Evolutionary conservation across 2,888 invertebrate genomes (phyloP).

Genomic region (Dryadula phaetusa): DNA sequence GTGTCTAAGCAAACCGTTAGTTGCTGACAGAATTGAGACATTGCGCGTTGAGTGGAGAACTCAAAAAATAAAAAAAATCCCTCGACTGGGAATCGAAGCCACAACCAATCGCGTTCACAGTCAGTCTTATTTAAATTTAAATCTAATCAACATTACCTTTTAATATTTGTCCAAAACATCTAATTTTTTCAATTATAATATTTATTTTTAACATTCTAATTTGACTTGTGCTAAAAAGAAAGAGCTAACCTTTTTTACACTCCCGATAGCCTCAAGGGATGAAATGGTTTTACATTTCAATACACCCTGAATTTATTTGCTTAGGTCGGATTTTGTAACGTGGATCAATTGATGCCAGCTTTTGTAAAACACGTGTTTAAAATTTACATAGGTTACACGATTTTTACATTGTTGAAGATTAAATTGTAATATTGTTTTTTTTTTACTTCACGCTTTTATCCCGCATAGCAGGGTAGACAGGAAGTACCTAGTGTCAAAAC

Average conservation of each 20-base stretch:
- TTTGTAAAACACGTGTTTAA: conserved; percentile 2
- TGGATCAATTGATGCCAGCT: background rate
- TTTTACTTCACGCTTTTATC: background rate
- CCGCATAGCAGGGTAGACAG: background rate
- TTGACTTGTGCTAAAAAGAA: background rate
- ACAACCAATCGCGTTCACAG: too few relatives aligned
- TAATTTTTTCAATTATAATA: background rate
- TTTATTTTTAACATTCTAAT: conserved; percentile 8
- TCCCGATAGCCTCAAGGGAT: background rate
- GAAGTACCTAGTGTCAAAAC: too few relatives aligned
- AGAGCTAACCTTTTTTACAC: background rate
- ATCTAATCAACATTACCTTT: too few relatives aligned
- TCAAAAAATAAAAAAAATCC: too few relatives aligned
- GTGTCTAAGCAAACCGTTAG: too few relatives aligned
- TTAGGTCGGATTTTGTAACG: conserved; percentile 17
- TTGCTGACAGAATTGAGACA: too few relatives aligned
- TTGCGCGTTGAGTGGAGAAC: too few relatives aligned
- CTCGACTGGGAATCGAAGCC: too few relatives aligned
- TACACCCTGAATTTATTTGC: conserved; percentile 7
- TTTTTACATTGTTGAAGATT: background rate
- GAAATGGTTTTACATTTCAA: background rate
- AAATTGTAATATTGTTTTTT: background rate
- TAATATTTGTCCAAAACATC: too few relatives aligned
- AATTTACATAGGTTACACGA: background rate
- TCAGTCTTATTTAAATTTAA: too few relatives aligned